Evolutionary conservation across 2,797 vertebrate genomes (phyloP).

Genomic region (Telmatherina bonti): DNA sequence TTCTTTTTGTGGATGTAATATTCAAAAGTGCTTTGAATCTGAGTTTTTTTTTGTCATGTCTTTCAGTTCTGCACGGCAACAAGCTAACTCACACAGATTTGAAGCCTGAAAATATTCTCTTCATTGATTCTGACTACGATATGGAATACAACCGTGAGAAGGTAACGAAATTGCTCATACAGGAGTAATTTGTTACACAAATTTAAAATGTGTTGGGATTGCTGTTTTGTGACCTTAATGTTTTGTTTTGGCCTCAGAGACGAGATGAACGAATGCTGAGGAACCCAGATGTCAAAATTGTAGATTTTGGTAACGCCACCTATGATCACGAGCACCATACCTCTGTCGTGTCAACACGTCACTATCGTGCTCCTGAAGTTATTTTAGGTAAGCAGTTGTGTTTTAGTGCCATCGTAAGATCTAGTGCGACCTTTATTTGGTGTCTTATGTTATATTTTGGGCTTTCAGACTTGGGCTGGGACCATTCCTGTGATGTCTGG

Average conservation of each 20-base stretch:
- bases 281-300: conserved; percentile 94
- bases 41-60: conserved; percentile 18
- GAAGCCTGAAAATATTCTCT: conserved; percentile 98
- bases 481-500: conserved; percentile 91
- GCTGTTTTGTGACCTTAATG: not conserved
- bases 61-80: conserved; percentile 93
- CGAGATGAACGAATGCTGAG: conserved; percentile 91
- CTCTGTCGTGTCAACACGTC: conserved; percentile 96
- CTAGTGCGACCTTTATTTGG: not conserved
- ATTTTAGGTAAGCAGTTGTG: conserved; percentile 89
- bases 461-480: conserved; percentile 89
- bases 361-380: conserved; percentile 98
- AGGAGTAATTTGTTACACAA: not conserved
- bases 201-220: not conserved
- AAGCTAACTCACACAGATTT: conserved; percentile 97
- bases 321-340: conserved; percentile 97
- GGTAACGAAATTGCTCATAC: conserved; percentile 73
- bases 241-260: conserved; percentile 79
- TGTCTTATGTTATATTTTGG: not conserved
- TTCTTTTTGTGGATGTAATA: not conserved
- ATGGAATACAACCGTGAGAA: conserved; percentile 90
- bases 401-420: not conserved
- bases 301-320: conserved; percentile 97
- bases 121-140: conserved; percentile 92
- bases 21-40: not conserved